Base-by-base conservation (phyloP, 2,888 invertebrate species). In the Pocota personata region DNA sequence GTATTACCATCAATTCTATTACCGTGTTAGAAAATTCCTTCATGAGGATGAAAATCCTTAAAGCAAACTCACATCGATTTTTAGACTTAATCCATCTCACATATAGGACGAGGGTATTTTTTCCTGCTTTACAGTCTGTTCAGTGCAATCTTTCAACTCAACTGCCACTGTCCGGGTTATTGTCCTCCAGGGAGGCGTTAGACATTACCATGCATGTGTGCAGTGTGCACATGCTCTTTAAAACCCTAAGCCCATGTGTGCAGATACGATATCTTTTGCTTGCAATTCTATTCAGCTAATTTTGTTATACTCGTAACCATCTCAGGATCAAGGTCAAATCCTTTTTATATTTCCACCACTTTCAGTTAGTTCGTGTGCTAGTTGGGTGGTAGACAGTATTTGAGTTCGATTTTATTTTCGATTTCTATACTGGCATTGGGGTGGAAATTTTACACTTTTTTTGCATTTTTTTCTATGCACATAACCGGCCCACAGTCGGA, bases 241-340 rank as follows among this genome's bases (percentile, higher is more conserved):
- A 32, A 46, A 10, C 19, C 24, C n/a, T n/a, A 14, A 55, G 37
- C 35, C 37, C 37, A 69, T 64, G 24, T 71, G 48, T 67, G 32
- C 37, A 16, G 16, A 55, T 37, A 14, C 21, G 69, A 48, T 52
- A 52, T 46, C 58, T 32, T n/a, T 14, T 66, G 71, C 67, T 40
- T 78, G 83, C 72, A 72, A 57, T 72, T 64, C 40, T 57, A 71
- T 57, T 62, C 62, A 58, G 75, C 79, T 84, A 84, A 84, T 80
- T 86, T 69, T 43, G 62, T 62, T 79, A 64, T 62, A n/a, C n/a
- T n/a, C n/a, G n/a, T n/a, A 73, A 79, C 48, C 73, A 50, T 76
- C 84, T 76, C 71, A 86, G 75, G 84, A 86, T 86, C 84, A 86
- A 86, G 84, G 84, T 86, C 84, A 71, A 79, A 79, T 69, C 77